Percentiles rank a stretch among this genome's conserved stretches.
These are phyloP conservation scores for Phyllostomus hastatus DNA, from an alignment of 2,113 vertebrate species.

Conservation along the genomic window DNA sequence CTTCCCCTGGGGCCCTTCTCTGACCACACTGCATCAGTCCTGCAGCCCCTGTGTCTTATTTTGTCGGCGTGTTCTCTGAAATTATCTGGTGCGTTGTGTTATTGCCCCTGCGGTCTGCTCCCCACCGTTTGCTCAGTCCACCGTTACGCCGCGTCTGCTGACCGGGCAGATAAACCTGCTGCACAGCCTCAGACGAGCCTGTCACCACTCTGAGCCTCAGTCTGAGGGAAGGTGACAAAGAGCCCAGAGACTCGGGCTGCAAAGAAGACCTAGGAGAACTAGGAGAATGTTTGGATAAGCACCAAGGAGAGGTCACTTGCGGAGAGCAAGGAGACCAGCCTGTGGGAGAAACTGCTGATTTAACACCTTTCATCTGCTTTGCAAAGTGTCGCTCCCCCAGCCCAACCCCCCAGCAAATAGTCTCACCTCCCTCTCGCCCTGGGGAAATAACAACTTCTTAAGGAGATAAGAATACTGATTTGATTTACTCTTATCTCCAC, in stretches of 20 bases:
- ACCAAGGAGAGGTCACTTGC: background rate
- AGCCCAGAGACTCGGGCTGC: background rate
- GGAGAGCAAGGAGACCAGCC: background rate
- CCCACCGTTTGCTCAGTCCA: background rate
- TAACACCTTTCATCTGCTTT: background rate
- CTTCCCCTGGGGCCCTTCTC: background rate
- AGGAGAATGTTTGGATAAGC: background rate
- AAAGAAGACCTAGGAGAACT: background rate
- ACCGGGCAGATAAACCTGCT: background rate
- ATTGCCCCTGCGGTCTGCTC: background rate
- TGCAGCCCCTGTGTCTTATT: background rate
- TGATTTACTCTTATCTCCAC: background rate
- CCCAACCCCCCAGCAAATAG: background rate
- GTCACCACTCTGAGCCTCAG: background rate
- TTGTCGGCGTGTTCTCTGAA: background rate
- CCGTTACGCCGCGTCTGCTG: fast-evolving
- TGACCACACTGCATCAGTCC: background rate
- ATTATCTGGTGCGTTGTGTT: background rate
- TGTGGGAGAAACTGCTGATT: background rate
- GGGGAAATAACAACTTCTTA: background rate
- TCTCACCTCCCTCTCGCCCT: background rate
- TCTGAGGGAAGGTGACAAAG: background rate
- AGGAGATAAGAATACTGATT: background rate
- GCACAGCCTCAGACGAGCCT: background rate
- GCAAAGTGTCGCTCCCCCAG: background rate